These are phyloP conservation scores for Lates calcarifer DNA, from an alignment of 2,113 vertebrate species.

Conservation along the genomic window DNA sequence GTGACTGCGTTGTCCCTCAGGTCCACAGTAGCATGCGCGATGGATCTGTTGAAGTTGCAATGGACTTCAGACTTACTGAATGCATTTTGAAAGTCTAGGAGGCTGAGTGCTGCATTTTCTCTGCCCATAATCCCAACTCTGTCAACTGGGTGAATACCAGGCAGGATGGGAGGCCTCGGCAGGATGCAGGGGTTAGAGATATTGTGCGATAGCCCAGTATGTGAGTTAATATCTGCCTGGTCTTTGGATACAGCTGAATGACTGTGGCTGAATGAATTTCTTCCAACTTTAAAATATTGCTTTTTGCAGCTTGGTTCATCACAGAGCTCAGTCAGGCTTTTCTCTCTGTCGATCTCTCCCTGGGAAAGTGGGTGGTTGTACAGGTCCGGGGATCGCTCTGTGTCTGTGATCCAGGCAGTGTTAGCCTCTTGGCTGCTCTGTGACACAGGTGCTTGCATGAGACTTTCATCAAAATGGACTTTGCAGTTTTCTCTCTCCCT, in stretches of 20 bases:
- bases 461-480: conserved; percentile 51
- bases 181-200: conserved; percentile 19
- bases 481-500: conserved; percentile 29
- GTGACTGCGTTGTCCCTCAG: conserved; percentile 80
- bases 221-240: conserved; percentile 4
- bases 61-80: conserved; percentile 84
- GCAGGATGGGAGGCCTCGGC: conserved; percentile 25
- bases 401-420: conserved; percentile 13
- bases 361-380: neutral
- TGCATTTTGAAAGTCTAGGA: conserved; percentile 82
- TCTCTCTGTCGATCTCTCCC: conserved; percentile 17
- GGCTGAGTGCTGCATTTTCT: conserved; percentile 16
- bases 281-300: conserved; percentile 36
- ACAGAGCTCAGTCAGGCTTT: conserved; percentile 16
- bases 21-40: conserved; percentile 77
- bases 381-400: conserved; percentile 14
- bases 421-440: conserved; percentile 42
- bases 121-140: neutral
- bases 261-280: conserved; percentile 49
- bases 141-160: conserved; percentile 16
- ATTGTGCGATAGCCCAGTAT: conserved; percentile 10
- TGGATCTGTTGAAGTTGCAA: conserved; percentile 71
- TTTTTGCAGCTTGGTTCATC: conserved; percentile 54
- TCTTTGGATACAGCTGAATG: conserved; percentile 45
- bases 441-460: neutral